These are phyloP conservation scores for Planiliza haematocheilus DNA, from an alignment of 2,113 vertebrate genomes.

Conservation along the genomic window DNA sequence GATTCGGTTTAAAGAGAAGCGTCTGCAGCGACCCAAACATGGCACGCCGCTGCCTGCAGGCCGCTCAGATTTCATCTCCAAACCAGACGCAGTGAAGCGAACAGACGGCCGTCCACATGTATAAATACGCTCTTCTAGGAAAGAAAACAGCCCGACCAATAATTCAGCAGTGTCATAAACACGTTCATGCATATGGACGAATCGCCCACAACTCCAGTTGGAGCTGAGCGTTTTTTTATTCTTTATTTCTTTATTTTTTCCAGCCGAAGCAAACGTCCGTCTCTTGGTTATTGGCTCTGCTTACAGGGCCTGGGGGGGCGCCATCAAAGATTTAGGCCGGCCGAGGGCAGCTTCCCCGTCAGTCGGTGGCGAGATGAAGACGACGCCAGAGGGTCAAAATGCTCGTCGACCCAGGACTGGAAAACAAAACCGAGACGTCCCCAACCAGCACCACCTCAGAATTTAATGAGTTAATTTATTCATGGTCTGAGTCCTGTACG, in stretches of 20 bases:
- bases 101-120: background rate
- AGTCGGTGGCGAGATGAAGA: conserved; percentile 23
- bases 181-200: conserved; percentile 54
- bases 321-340: conserved; percentile 75
- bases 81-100: background rate
- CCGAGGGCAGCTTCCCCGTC: conserved; percentile 19
- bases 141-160: conserved; percentile 23
- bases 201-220: conserved; percentile 8
- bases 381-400: conserved; percentile 46
- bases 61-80: conserved; percentile 25
- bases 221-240: conserved; percentile 47
- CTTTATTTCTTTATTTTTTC: no score
- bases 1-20: background rate
- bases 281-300: conserved; percentile 35
- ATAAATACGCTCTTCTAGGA: conserved; percentile 10
- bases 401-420: background rate
- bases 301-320: conserved; percentile 46
- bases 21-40: conserved; percentile 7
- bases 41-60: conserved; percentile 34
- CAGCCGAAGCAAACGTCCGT: conserved; percentile 11
- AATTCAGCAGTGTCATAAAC: conserved; percentile 34
- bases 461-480: conserved; percentile 20
- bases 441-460: background rate
- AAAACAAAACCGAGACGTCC: conserved; percentile 15
- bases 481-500: conserved; percentile 15